Evolutionary conservation across 1,140 invertebrate genomes (phyloP), one percentile per base, ranked within the genome.

Genomic region (Nephila pilipes): DNA sequence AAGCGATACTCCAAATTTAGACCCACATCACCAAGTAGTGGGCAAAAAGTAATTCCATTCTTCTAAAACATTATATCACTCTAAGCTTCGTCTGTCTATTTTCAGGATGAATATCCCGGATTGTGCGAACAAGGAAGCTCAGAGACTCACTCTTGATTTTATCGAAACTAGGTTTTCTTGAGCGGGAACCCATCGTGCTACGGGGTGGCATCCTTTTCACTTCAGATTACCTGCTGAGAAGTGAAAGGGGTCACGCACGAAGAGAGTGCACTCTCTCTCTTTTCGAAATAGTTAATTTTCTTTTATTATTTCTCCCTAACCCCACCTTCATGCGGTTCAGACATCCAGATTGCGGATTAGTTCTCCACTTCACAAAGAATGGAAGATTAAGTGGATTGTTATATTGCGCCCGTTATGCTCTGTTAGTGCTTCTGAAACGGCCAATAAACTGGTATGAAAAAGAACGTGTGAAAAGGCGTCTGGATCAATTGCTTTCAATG

Each of bases 231-330:
- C 25, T 29, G 29, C 65, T 69, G 65, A 29, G 65, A 29, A 69
- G 65, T 69, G 65, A 69, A 69, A 69, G 65, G 65, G 65, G 65
- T 69, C 65, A 69, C 25, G 65, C 65, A 69, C 65, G 65, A 69
- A 69, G 65, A 69, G 63, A 65, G 29, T 5, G 6, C 25, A 29
- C 65, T 14, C 65, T 69, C 65, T 69, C 65, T 14, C 25, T 29
- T 69, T 69, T 29, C 25, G 25, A 29, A 32, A 69, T 16, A 69
- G 60, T 63, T 25, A 63, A 63, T 63, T 69, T 69, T 60, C 16
- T 60, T 32, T 32, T 69, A 25, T 60, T 60, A n/a, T 60, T 60
- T 32, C 25, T 29, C 29, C 14, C 3, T 16, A 69, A 69, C 65
- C 29, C 65, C 29, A 69, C 65, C 65, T 69, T 69, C 63, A 22